These are phyloP conservation scores for Mormyrus proboscirostris DNA, from an alignment of 2,797 vertebrate species.

Conservation along the genomic window DNA sequence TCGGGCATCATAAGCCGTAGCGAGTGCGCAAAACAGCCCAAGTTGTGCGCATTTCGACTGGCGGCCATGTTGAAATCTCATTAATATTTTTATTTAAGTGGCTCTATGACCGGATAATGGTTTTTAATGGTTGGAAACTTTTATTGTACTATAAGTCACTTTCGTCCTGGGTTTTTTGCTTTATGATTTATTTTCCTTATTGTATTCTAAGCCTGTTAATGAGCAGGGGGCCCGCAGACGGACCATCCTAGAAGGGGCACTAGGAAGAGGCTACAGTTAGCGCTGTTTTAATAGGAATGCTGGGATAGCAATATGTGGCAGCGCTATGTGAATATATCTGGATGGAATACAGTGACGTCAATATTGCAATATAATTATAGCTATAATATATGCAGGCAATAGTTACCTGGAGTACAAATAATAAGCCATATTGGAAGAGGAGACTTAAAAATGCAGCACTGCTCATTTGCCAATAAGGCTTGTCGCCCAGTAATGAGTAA, in stretches of 20 bases:
- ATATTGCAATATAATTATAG: not conserved
- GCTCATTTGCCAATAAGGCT: not conserved
- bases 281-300: not conserved
- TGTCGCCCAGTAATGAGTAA: not conserved
- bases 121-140: not conserved
- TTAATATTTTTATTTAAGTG: not conserved
- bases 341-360: not conserved
- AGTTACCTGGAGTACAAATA: not conserved
- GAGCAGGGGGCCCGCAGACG: not conserved
- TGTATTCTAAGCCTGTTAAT: not conserved
- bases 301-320: not conserved
- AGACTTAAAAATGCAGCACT: not conserved
- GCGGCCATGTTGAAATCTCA: not conserved
- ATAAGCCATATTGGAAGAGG: not conserved
- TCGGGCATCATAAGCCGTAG: not conserved
- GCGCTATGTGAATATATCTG: not conserved
- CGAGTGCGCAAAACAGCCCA: not conserved
- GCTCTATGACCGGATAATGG: not conserved
- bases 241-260: not conserved
- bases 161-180: not conserved
- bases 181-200: not conserved
- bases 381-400: not conserved
- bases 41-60: not conserved
- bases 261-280: not conserved
- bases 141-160: not conserved